These are phyloP conservation scores for Mionectes olivaceus DNA, from an alignment of 2,797 vertebrate genomes.

Conservation along the genomic window DNA sequence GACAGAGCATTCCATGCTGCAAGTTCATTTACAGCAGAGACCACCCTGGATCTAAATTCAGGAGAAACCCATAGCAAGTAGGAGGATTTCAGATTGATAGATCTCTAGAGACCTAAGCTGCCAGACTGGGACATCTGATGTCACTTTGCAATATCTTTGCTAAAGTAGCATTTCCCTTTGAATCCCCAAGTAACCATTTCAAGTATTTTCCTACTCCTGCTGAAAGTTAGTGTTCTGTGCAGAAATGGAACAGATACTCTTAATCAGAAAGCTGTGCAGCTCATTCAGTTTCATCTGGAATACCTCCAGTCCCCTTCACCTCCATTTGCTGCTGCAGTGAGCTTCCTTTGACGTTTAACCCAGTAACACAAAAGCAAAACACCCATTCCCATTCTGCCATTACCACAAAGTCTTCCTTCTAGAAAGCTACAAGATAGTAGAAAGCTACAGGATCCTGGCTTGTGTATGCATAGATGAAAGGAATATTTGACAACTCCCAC, in stretches of 20 bases:
- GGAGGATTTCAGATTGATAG: not conserved
- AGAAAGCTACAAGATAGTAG: not conserved
- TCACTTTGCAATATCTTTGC: not conserved
- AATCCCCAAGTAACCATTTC: not conserved
- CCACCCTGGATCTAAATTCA: not conserved
- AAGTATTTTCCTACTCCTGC: not conserved
- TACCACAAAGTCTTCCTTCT: not conserved
- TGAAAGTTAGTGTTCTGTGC: not conserved
- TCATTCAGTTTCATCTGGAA: not conserved
- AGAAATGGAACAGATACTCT: not conserved
- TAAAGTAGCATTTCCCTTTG: not conserved
- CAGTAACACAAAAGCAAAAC: not conserved
- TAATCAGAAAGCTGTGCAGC: not conserved
- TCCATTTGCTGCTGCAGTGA: not conserved
- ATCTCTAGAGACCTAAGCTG: not conserved
- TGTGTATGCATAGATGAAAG: conserved; percentile 33
- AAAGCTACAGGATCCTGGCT: not conserved
- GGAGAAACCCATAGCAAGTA: not conserved
- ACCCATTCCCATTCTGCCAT: not conserved
- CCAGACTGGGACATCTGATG: not conserved
- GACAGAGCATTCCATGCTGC: not conserved
- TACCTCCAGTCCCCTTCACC: not conserved
- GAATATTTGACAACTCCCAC: not conserved
- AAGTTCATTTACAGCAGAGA: not conserved
- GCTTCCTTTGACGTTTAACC: not conserved